Percentiles rank a stretch among this genome's conserved stretches.
Evolutionary conservation across 2,113 vertebrate genomes (phyloP).

Genomic region (Hippocampus zosterae): DNA sequence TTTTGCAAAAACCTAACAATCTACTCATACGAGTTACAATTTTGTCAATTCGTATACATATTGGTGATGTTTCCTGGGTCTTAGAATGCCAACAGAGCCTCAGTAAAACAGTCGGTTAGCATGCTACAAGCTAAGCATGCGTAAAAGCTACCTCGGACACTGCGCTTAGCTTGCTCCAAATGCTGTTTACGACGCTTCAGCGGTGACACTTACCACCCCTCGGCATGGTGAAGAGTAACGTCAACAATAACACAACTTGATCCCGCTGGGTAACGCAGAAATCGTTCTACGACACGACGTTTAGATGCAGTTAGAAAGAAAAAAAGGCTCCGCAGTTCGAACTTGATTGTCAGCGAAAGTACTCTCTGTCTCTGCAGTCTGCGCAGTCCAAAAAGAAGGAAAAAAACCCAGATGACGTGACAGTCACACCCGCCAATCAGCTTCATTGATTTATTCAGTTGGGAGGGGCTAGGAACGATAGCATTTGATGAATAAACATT

Average conservation of each 20-base stretch:
- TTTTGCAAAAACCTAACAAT: neutral
- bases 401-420: neutral
- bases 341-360: neutral
- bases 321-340: neutral
- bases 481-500: too few relatives aligned
- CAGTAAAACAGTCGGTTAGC: slow-evolving; percentile 43
- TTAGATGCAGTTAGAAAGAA: neutral
- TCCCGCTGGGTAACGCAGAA: neutral
- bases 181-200: neutral
- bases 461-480: neutral
- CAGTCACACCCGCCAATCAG: neutral
- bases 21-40: too few relatives aligned
- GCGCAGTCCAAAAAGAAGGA: neutral
- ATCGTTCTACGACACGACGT: neutral
- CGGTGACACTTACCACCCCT: slow-evolving; percentile 67
- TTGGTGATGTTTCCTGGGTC: neutral
- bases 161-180: slow-evolving; percentile 6
- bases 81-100: neutral
- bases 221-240: slow-evolving; percentile 57
- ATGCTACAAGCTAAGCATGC: slow-evolving; percentile 53
- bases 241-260: neutral
- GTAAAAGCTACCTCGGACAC: slow-evolving; percentile 16
- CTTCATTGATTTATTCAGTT: neutral
- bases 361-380: neutral
- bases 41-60: neutral